A percentile compares a stretch with the other conserved stretches of the same genome.
Evolutionary conservation across 2,888 invertebrate species (phyloP).

Genomic region (Spodoptera littoralis): DNA sequence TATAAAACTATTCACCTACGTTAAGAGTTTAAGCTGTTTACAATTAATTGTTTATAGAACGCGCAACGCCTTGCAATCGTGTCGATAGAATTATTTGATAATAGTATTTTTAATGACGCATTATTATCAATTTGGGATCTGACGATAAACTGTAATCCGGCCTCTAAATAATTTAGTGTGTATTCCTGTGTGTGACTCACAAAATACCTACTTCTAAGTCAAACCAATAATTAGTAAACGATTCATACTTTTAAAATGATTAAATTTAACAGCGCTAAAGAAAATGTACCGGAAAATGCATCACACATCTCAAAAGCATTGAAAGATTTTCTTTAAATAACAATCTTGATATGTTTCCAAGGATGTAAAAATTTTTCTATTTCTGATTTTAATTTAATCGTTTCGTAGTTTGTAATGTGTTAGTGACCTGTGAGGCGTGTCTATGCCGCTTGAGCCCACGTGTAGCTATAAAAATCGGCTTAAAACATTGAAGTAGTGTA

Average conservation of each 20-base stretch:
- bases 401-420: conserved; percentile 15
- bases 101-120: conserved; percentile 42
- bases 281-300: no score
- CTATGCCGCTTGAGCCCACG: conserved; percentile 49
- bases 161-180: no score
- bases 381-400: conserved; percentile 16
- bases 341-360: no score
- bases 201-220: no score
- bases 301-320: no score
- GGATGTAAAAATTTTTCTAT: background rate
- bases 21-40: conserved; percentile 52
- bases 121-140: conserved; percentile 23
- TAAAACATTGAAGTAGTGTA: conserved; percentile 45
- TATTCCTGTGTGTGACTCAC: no score
- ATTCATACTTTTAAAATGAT: no score
- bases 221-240: no score
- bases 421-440: conserved; percentile 45
- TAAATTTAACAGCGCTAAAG: no score
- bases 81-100: conserved; percentile 51
- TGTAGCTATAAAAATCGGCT: conserved; percentile 53
- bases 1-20: conserved; percentile 43
- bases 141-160: conserved; percentile 7
- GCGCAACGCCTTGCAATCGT: conserved; percentile 45
- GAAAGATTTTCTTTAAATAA: no score
- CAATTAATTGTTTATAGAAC: conserved; percentile 54